Base-by-base conservation (phyloP, 2,113 vertebrate species). In the Pollimyrus isidori region DNA sequence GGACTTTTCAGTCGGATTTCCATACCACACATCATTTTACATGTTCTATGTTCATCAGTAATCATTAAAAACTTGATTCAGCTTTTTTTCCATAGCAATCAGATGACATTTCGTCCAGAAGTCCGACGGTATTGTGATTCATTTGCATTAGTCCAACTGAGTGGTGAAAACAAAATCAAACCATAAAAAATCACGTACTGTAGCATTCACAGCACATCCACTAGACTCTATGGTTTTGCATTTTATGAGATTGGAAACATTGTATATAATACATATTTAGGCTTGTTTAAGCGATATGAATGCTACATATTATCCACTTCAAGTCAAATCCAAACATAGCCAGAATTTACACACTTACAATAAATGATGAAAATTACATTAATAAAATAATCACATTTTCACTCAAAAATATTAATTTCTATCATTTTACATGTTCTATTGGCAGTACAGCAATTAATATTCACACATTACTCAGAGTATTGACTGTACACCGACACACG, bases 361-460 rank as follows among this genome's bases (percentile, higher is more conserved):
- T 53, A 87, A 53, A 48, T 56, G 30, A 87, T 52, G 49, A 35
- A 56, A 87, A 52, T 53, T 87, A 53, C 50, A 56, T 87, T 52
- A 87, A 52, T 35, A 53, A 87, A 87, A 53, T 84, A 52, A 53
- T 87, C 26, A 87, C 85, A 87, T 87, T 53, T 87, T 52, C n/a
- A 87, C 85, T 87, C 50, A 52, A 53, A 87, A 87, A 87, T 87
- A 56, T 87, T 87, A 50, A 35, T n/a, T 30, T 53, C 73, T 42
- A 80, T 80, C 73, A 80, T 87, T 86, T 52, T 52, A 86, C 85
- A 87, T 87, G 85, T 52, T 53, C 85, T 87, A 52, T 52, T 87
- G 85, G 85, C 26, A 87, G 85, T 87, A 87, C 26, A 53, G 49
- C 85, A 56, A 53, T 87, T 87, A 87, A 87, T 87, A 87, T 87